Percentiles rank a stretch among this genome's conserved stretches.
phyloP scores from a whole-genome alignment of 2,113 vertebrate species.

The Gallinago media region DNA sequence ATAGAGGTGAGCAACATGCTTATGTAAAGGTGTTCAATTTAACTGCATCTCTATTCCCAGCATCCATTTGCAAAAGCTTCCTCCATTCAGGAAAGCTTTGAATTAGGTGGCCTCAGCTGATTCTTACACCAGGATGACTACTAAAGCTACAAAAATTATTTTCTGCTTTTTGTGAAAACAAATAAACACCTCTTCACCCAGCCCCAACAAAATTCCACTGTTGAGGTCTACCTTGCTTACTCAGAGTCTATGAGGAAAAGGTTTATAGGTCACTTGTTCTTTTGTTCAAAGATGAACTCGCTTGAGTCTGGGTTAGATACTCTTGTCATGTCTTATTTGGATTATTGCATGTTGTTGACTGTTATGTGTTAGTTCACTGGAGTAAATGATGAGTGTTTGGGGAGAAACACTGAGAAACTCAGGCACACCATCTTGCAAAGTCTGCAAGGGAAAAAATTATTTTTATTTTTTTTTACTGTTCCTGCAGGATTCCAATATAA shows the following conservation, averaged over 20 bases:
- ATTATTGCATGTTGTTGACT: background rate
- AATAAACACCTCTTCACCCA: fast-evolving
- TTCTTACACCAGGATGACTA: background rate
- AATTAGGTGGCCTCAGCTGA: background rate
- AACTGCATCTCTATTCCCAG: background rate
- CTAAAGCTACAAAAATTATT: background rate
- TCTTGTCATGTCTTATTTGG: background rate
- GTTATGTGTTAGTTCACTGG: background rate
- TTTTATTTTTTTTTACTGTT: background rate
- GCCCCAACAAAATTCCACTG: background rate
- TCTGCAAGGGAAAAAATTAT: background rate
- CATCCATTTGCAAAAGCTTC: background rate
- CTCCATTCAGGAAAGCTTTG: background rate
- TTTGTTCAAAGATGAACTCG: background rate
- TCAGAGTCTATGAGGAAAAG: background rate
- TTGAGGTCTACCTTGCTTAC: background rate
- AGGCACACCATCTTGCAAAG: background rate
- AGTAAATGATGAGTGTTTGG: background rate
- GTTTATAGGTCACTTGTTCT: background rate
- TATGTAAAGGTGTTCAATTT: background rate
- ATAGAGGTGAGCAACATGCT: background rate
- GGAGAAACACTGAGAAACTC: background rate
- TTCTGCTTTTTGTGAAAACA: background rate
- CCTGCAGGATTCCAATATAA: background rate
- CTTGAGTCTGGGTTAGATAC: background rate